These are phyloP conservation scores for Gambusia affinis DNA, from an alignment of 2,113 vertebrate genomes.

Conservation along the genomic window DNA sequence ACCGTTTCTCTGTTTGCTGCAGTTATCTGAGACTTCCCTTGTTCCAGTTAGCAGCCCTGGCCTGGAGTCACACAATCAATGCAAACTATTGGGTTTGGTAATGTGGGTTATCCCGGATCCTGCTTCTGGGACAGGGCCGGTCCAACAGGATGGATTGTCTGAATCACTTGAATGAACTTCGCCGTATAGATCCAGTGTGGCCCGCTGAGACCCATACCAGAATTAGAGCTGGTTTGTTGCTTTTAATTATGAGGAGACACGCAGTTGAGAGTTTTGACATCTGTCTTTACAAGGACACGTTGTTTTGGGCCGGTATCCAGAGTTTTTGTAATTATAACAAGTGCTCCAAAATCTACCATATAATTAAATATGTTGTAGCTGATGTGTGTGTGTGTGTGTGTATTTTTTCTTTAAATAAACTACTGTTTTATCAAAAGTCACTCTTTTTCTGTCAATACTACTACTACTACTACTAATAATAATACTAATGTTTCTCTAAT, in stretches of 20 bases:
- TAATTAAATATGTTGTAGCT: not conserved
- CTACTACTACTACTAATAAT: no score
- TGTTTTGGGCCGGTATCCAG: slow-evolving; percentile 7
- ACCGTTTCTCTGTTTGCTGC: not conserved
- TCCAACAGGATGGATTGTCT: not conserved
- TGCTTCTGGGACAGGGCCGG: slow-evolving; percentile 19
- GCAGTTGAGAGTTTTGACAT: not conserved
- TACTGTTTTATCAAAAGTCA: no score
- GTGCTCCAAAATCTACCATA: not conserved
- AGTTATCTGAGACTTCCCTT: not conserved
- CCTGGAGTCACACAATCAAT: slow-evolving; percentile 51
- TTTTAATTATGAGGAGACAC: not conserved
- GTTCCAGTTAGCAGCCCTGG: slow-evolving; percentile 43
- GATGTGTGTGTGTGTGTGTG: not conserved
- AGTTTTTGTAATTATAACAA: slow-evolving; percentile 6
- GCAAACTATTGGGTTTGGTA: slow-evolving; percentile 46
- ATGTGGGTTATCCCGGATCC: slow-evolving; percentile 43
- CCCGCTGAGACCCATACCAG: not conserved
- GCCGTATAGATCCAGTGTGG: not conserved
- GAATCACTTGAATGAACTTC: not conserved
- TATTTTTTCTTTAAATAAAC: no score
- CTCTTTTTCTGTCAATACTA: not conserved
- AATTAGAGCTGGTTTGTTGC: not conserved
- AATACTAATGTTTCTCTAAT: no score
- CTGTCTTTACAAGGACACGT: not conserved